Conservation (phyloP, 2,113 vertebrate genomes). For the Gopherus flavomarginatus region DNA sequence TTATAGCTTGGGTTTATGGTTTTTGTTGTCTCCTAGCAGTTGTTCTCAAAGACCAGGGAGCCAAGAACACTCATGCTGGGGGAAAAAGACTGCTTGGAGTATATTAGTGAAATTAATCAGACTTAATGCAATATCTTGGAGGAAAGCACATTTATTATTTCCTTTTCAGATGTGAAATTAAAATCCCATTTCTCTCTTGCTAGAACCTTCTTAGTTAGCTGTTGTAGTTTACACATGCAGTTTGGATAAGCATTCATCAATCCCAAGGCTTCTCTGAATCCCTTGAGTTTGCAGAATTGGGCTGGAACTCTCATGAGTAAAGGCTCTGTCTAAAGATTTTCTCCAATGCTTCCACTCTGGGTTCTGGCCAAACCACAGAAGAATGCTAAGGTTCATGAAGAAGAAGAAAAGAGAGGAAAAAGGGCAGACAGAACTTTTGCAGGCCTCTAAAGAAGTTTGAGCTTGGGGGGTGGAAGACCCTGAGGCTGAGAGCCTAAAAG, state of each 20-base stretch:
- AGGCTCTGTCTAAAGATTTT: not conserved
- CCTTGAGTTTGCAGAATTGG: not conserved
- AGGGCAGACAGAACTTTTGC: not conserved
- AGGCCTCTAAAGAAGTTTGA: not conserved
- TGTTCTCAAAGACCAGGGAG: not conserved
- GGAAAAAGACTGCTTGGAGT: not conserved
- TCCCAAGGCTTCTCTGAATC: not conserved
- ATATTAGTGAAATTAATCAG: not conserved
- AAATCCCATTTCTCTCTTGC: not conserved
- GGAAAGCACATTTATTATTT: not conserved
- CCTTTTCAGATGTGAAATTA: not conserved
- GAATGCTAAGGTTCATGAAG: not conserved
- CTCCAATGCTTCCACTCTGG: not conserved
- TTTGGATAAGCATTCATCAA: not conserved
- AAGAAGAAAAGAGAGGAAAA: not conserved
- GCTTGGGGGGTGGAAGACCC: not conserved
- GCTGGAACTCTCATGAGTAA: not conserved
- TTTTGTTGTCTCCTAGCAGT: constrained; percentile 40
- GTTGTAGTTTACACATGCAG: not conserved
- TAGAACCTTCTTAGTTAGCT: not conserved
- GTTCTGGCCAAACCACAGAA: not conserved
- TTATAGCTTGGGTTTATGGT: constrained; percentile 12
- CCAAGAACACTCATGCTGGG: not conserved
- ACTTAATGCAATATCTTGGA: not conserved
- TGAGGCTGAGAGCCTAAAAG: not conserved